Base-by-base conservation (phyloP, 2,113 vertebrate genomes). In the Rutilus rutilus region DNA sequence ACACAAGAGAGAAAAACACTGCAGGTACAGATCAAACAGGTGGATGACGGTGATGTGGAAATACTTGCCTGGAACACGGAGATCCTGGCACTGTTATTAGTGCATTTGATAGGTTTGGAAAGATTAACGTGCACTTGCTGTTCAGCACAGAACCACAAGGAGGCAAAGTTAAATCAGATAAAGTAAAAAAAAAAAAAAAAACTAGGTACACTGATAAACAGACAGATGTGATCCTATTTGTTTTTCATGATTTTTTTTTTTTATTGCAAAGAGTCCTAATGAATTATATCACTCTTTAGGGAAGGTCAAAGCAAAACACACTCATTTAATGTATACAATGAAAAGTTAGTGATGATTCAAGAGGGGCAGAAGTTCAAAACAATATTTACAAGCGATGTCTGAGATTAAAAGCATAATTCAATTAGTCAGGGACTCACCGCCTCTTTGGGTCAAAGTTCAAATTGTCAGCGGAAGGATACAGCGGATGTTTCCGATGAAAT, bases 371-470 rank as follows among this genome's bases (percentile, higher is more conserved):
- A 96, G 95, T 95, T 96, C 95, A 95, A 92, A 92, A 94, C 94
- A 96, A 96, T 95, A 96, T 96, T 97, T 94, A 89, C 88, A 91
- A 82, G 92, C 93, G 93, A 86, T 93, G 90, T 93, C 94, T 92
- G 92, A 93, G 94, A 93, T 93, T 93, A 91, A 93, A 92, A 94
- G 92, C 93, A 93, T 96, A 96, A 97, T 96, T 96, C 92, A 96
- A 95, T 97, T 96, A 97, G 95, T 94, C 92, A 93, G 93, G 95
- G 95, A 93, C 95, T 95, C 92, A 88, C 86, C 93, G 92, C 89
- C 92, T 93, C 92, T 87, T 88, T 90, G 91, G 94, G 95, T 96
- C 94, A 95, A 89, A 96, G 95, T 95, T 96, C 96, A 73, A 21
- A 33, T 83, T 52, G 45, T 47, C 80, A 82, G 80, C 36, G n/a